A percentile compares a stretch with the other conserved stretches of the same genome.
Conservation (phyloP, 2,888 invertebrate genomes). For the Taenaris catops region DNA sequence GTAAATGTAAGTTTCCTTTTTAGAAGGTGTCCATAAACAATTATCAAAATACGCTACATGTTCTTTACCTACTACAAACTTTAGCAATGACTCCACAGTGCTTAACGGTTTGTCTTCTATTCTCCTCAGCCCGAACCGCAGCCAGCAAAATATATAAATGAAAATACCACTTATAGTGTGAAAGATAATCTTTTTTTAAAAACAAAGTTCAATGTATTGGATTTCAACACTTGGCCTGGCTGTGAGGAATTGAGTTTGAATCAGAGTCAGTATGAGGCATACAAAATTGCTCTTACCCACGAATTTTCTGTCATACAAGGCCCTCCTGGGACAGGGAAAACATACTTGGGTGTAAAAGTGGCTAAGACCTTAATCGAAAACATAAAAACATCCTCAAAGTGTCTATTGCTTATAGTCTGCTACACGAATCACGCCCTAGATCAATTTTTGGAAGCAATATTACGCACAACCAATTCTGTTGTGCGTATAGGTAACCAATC, state of each 20-base stretch:
- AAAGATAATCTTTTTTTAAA: conserved; percentile 1
- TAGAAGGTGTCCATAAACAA: too few relatives aligned
- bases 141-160: conserved; percentile 37
- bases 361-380: conserved; percentile 83
- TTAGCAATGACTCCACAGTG: too few relatives aligned
- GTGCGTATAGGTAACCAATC: conserved; percentile 85
- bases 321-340: conserved; percentile 94
- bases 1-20: conserved; percentile 73
- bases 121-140: conserved; percentile 35
- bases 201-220: conserved; percentile 36
- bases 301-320: conserved; percentile 90
- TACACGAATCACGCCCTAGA: conserved; percentile 93
- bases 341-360: conserved; percentile 87
- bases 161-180: conserved; percentile 20
- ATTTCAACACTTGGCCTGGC: conserved; percentile 64
- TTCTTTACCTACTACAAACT: too few relatives aligned
- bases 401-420: conserved; percentile 86
- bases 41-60: too few relatives aligned
- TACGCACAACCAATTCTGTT: conserved; percentile 77
- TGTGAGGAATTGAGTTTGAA: conserved; percentile 75
- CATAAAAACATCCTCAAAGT: conserved; percentile 29
- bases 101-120: too few relatives aligned
- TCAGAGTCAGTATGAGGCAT: conserved; percentile 83
- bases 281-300: conserved; percentile 82
- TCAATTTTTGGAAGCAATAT: conserved; percentile 87